Base-by-base conservation (phyloP, 2,888 invertebrate genomes). In the Drosophila mercatorum region DNA sequence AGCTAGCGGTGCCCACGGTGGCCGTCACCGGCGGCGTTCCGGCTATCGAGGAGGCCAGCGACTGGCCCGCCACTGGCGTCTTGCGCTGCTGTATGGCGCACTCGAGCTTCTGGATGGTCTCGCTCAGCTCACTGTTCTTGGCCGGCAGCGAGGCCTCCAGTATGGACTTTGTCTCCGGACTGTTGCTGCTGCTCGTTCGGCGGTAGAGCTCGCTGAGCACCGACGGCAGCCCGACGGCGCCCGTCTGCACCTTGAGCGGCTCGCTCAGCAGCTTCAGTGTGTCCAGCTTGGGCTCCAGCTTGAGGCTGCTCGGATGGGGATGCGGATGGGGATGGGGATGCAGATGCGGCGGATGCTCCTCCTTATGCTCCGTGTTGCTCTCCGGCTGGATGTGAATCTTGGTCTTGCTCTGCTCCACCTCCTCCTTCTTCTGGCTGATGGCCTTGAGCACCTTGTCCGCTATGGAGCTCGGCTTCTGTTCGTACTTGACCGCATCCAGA, bases 371-470 rank as follows among this genome's bases (percentile, higher is more conserved):
- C 0, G 36, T 22, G 31, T 14, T 56, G 57, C 38, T 40, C 38
- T 80, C 77, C 1, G 31, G 14, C 43, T 68, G 78, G 2, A 7
- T 22, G 22, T 22, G 22, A 22, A 22, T 93, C 93, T 94, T 94
- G 38, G 72, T 62, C 92, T 94, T 60, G 92, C 94, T 91, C 49
- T 86, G 71, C 93, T 92, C 81, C 92, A 93, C 91, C 61, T 92
- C 91, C 93, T 95, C 78, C 93, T 95, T 91, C 93, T 95, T 92
- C 93, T 95, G 91, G 93, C 94, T 93, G 5, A 93, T 91, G 7
- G 95, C 95, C 88, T 95, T 94, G 0, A 95, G 92, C 5, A 95
- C 93, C 85, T 95, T 95, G 78, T 95, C 95, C 0, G 95, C 95
- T 80, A 95, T 95, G 72, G 95, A 95, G 0, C 94, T 94, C n/a